phyloP scores from a whole-genome alignment of 2,888 invertebrate genomes.

The Stramonita haemastoma region DNA sequence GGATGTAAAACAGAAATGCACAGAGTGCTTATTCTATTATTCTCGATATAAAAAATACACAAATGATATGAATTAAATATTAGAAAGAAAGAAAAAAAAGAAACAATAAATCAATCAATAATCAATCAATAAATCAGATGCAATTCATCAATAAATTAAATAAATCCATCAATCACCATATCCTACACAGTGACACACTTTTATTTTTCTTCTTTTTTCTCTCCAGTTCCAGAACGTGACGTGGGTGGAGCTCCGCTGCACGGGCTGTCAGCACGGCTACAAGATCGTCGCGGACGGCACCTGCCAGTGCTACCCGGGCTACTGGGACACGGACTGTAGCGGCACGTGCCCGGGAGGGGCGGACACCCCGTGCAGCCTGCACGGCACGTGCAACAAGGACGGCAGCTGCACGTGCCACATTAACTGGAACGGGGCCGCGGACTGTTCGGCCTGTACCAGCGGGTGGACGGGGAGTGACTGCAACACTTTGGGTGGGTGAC shows the following conservation, averaged over 20 bases:
- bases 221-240: neutral
- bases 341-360: constrained; percentile 6
- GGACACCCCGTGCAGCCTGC: constrained; percentile 14
- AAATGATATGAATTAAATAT: no score
- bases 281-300: constrained; percentile 30
- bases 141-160: no score
- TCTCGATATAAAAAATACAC: no score
- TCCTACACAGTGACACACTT: no score
- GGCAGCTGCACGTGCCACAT: constrained; percentile 25
- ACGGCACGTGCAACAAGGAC: constrained; percentile 28
- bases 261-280: constrained; percentile 20
- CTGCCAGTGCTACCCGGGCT: constrained; percentile 26
- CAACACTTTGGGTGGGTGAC: constrained; percentile 11
- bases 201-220: no score
- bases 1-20: no score
- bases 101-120: no score
- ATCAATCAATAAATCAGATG: no score
- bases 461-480: constrained; percentile 35
- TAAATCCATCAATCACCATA: no score
- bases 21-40: no score
- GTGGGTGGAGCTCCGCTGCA: constrained; percentile 22
- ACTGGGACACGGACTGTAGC: constrained; percentile 4
- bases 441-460: neutral
- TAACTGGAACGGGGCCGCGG: neutral
- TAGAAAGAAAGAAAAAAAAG: no score